Evolutionary conservation across 2,888 invertebrate genomes (phyloP), one percentile per base, ranked within the genome.

Genomic region (Campoletis raptor): DNA sequence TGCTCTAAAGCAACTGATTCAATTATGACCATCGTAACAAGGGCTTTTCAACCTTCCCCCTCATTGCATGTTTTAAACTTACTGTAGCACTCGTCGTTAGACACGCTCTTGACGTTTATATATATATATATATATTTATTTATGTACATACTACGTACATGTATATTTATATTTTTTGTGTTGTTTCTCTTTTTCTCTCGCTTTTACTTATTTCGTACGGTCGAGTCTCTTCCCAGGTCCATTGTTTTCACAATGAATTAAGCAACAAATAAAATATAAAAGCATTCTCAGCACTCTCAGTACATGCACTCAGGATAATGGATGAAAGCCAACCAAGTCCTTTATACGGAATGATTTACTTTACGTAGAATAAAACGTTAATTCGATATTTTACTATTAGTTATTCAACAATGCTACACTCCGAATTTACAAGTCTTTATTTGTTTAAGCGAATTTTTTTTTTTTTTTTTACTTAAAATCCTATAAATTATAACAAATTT

Each of bases 301-400:
- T 24, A 40, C n/a, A 54, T 67, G 81, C 81, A 72, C 81, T 81
- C 72, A 81, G 69, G 76, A 76, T 82, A 82, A 76, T 82, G 76
- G 54, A 82, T 57, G 52, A 42, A 30, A 64, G 30, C 40, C 36
- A 40, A 42, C 24, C 66, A 45, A 40, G 9, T 69, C 42, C 52
- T 74, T 76, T 69, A 61, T 76, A 69, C 69, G 8, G 57, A 18
- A 69, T 82, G 74, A 76, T 82, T 82, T 69, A 76, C 74, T 30
- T n/a, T 54, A 40, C 52, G 30, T 40, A 18, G 69, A 57, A 37
- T 69, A 76, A 76, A 81, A 54, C 40, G 66, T 64, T 30, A 67
- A 54, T 67, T 66, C 66, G 66, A 74, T 74, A 74, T 72, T 36
- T 64, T 40, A 81, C 37, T 18, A 36, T 45, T 15, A 81, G 54